These are phyloP conservation scores for Phainopepla nitens DNA, from an alignment of 2,113 vertebrate genomes.

Conservation along the genomic window DNA sequence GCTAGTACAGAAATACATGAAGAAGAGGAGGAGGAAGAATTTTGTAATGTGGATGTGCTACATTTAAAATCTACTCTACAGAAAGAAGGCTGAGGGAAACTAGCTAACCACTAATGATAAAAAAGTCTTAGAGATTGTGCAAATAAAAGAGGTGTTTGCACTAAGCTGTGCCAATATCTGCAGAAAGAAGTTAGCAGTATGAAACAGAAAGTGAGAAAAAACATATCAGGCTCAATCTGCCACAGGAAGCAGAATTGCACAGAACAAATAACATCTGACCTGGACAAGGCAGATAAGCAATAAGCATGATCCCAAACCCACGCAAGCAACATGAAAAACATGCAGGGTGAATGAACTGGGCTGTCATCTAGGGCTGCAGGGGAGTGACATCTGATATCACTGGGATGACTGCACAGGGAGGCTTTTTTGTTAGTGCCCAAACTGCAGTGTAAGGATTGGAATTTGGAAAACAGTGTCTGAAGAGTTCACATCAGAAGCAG, in stretches of 20 bases:
- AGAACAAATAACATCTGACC: neutral
- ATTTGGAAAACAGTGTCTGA: neutral
- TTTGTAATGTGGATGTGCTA: neutral
- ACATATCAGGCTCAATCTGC: neutral
- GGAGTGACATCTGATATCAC: neutral
- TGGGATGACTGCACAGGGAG: neutral
- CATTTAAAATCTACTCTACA: neutral
- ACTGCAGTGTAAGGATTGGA: neutral
- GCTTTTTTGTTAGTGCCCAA: neutral
- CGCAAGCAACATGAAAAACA: neutral
- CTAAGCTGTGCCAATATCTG: neutral
- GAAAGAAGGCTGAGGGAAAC: neutral
- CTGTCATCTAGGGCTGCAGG: neutral
- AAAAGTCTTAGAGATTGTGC: neutral
- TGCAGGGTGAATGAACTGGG: neutral
- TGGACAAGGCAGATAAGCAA: neutral
- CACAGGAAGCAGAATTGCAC: neutral
- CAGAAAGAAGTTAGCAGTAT: neutral
- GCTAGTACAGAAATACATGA: neutral
- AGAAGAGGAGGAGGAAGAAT: neutral
- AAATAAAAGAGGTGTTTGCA: neutral
- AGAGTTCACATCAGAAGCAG: slow-evolving; percentile 4
- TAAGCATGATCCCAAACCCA: neutral
- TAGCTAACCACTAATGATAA: neutral
- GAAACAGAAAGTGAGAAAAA: slow-evolving; percentile 31